A percentile compares a stretch with the other conserved stretches of the same genome.
phyloP scores from a whole-genome alignment of 2,797 vertebrate species.

The Aplochiton taeniatus region DNA sequence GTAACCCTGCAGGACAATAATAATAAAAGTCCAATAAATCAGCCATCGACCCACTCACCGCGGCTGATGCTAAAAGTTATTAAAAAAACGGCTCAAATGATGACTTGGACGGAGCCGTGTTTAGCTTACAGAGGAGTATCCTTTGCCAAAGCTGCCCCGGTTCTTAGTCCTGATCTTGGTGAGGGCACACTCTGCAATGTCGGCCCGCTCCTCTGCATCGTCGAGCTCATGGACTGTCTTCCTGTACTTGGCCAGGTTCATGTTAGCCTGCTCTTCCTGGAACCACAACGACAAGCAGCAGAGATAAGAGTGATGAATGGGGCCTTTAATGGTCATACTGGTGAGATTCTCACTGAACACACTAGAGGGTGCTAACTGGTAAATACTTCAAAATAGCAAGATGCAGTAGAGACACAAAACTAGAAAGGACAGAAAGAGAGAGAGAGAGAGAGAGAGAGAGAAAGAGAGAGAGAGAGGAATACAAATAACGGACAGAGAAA shows the following conservation, averaged over 20 bases:
- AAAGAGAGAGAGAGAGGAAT: background rate
- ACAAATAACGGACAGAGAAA: background rate
- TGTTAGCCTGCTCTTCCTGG: conserved; percentile 82
- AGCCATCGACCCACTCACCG: background rate
- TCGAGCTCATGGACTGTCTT: conserved; percentile 82
- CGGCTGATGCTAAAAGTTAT: background rate
- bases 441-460: background rate
- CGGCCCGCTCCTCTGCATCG: conserved; percentile 80
- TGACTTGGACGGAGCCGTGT: background rate
- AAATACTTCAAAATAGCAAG: background rate
- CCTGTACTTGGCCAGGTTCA: conserved; percentile 81
- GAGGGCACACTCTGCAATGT: conserved; percentile 79
- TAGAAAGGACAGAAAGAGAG: background rate
- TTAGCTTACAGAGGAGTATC: conserved; percentile 76
- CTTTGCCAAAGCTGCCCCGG: conserved; percentile 80
- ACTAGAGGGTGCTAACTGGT: too few relatives aligned
- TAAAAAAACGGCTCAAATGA: background rate
- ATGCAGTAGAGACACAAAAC: background rate
- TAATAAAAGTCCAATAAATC: background rate
- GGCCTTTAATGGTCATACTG: too few relatives aligned
- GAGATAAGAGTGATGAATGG: background rate
- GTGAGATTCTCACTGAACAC: too few relatives aligned
- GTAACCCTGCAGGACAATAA: conserved; percentile 70
- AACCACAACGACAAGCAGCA: conserved; percentile 1
- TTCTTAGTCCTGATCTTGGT: conserved; percentile 82